Evolutionary conservation across 2,888 invertebrate genomes (phyloP), one percentile per base, ranked within the genome.

Genomic region (Aphrophora alni): DNA sequence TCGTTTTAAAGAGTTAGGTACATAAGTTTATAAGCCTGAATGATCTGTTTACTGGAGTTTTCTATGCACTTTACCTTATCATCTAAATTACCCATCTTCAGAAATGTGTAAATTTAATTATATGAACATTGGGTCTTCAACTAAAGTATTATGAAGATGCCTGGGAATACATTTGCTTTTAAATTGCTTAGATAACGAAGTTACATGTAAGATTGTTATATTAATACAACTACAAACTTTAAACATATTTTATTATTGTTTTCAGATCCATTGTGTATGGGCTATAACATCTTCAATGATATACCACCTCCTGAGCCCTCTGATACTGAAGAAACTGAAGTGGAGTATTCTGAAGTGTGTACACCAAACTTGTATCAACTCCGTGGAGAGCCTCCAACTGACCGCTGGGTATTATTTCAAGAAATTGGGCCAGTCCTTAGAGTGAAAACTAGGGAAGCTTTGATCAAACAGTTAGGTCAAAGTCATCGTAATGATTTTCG

Each of bases 341-440:
- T 96, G 87, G 96, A 96, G 88, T 92, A 94, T 87, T 93, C 95
- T 83, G 95, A 95, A 86, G 90, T 92, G 76, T 93, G 94, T 27
- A 89, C 96, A 81, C 96, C 96, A 14, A 95, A 95, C 77, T 91
- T 96, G 85, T 97, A 96, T 89, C 92, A 93, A 84, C 89, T 96
- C 83, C 89, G 91, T 83, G 91, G 92, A 75, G 92, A 92, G 85
- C 87, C 90, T 0, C 92, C 92, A 21, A 90, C 91, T 82, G 95
- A 95, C 77, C 92, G 94, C 82, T 96, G 95, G 95, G 93, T 95
- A 80, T 90, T 96, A 81, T 90, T 96, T 78, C 95, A 93, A 70
- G 96, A 96, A 87, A 90, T 96, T 84, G 93, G 95, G 86, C 92
- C 92, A 85, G 89, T 95, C 84, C 89, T 95, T 86, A 93, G 94